A percentile compares a stretch with the other conserved stretches of the same genome.
Conservation (phyloP, 2,797 vertebrate genomes). For the Morus bassanus region DNA sequence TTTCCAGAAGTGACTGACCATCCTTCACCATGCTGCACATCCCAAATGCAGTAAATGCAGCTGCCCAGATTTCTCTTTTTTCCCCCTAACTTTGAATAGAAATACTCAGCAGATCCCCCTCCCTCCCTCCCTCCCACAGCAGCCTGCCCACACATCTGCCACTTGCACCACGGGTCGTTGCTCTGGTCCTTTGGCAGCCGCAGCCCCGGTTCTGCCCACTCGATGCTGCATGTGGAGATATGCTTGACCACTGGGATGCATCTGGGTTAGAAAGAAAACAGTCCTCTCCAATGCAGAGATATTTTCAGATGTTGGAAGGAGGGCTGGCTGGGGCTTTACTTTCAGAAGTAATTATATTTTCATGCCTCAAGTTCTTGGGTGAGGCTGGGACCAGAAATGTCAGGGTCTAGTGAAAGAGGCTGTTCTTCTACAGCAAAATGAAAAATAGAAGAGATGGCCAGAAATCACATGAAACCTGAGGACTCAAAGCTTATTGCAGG, state of each 20-base stretch:
- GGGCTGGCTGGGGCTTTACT: background rate
- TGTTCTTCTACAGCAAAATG: background rate
- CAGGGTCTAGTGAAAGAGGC: background rate
- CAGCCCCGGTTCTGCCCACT: background rate
- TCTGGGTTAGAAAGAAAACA: no score
- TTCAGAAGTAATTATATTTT: background rate
- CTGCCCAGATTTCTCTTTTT: background rate
- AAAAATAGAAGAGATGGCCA: background rate
- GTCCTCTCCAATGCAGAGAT: background rate
- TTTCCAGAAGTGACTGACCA: background rate
- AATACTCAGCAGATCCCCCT: no score
- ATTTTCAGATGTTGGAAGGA: background rate
- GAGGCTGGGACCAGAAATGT: background rate
- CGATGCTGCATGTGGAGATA: accelerated
- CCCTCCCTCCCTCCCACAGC: background rate
- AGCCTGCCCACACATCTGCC: background rate
- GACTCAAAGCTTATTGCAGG: background rate
- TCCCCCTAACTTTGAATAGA: accelerated
- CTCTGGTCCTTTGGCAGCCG: background rate
- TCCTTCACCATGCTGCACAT: background rate
- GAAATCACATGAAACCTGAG: background rate
- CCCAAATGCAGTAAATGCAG: background rate
- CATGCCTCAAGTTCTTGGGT: background rate
- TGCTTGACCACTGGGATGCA: background rate
- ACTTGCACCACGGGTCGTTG: accelerated